phyloP scores from a whole-genome alignment of 1,140 invertebrate species.

The Drosophila lacertosa region DNA sequence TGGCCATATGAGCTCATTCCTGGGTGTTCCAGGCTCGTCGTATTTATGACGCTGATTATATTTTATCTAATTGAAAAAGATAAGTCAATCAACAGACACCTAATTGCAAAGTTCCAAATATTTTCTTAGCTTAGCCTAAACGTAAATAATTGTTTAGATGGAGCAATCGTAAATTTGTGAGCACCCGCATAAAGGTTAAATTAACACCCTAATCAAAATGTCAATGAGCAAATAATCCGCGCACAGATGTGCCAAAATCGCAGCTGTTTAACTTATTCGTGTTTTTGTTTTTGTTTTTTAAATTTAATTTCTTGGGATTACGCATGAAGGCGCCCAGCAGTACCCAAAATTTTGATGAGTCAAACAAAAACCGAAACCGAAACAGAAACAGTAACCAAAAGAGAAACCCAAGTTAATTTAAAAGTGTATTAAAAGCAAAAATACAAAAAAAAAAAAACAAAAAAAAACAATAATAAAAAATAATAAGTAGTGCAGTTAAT shows the following conservation, averaged over 20 bases:
- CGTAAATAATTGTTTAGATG: constrained; percentile 34
- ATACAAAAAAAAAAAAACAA: constrained; percentile 21
- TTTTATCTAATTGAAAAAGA: constrained; percentile 72
- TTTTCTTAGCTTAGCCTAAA: constrained; percentile 14
- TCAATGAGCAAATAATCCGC: constrained; percentile 75
- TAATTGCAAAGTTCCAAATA: constrained; percentile 42
- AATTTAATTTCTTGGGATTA: constrained; percentile 8
- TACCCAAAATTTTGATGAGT: constrained; percentile 53
- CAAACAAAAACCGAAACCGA: constrained; percentile 38
- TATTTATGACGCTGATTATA: constrained; percentile 74
- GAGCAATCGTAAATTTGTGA: constrained; percentile 44
- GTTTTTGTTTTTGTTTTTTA: constrained; percentile 21
- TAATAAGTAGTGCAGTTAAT: constrained; percentile 39
- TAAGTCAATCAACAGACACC: constrained; percentile 77
- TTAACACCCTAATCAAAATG: constrained; percentile 78
- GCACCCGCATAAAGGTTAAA: constrained; percentile 52
- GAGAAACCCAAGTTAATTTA: constrained; percentile 53
- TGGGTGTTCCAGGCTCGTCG: not conserved
- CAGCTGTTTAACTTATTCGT: constrained; percentile 56
- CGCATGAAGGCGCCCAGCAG: constrained; percentile 36
- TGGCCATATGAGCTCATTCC: constrained; percentile 32
- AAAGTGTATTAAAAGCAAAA: constrained; percentile 27
- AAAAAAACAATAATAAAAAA: constrained; percentile 2
- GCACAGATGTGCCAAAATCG: constrained; percentile 59
- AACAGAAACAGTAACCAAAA: not conserved